Evolutionary conservation across 2,888 invertebrate genomes (phyloP).

Genomic region (Caenorhabditis sinica): DNA sequence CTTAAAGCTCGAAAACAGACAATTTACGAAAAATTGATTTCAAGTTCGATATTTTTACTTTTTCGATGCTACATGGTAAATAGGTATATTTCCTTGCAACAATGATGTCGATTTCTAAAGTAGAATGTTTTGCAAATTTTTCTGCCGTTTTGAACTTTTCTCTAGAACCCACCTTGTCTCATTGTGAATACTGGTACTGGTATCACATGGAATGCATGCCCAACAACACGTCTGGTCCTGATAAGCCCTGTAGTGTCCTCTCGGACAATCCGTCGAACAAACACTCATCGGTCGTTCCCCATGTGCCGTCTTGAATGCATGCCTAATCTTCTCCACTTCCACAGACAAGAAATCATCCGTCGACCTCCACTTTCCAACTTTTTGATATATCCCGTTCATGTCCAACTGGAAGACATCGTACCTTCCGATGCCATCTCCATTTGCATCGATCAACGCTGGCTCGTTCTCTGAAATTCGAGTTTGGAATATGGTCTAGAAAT

Average conservation of each 20-base stretch:
- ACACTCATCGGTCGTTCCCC: constrained; percentile 86
- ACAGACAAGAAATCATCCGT: constrained; percentile 76
- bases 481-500: background rate
- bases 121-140: no score
- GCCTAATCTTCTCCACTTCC: constrained; percentile 70
- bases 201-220: constrained; percentile 88
- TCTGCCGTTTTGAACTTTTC: no score
- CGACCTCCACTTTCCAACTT: constrained; percentile 78
- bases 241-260: constrained; percentile 86
- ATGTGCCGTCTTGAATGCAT: constrained; percentile 57
- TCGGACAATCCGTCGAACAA: constrained; percentile 87
- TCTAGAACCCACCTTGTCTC: constrained; percentile 84
- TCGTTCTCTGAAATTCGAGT: constrained; percentile 85
- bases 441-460: constrained; percentile 86
- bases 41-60: no score
- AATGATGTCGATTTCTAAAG: no score
- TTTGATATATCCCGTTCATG: constrained; percentile 86
- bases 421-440: constrained; percentile 88
- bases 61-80: no score
- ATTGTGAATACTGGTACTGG: constrained; percentile 87
- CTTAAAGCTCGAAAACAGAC: background rate
- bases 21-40: background rate
- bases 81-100: no score
- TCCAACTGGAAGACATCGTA: constrained; percentile 88
- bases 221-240: constrained; percentile 87